Percentiles rank a stretch among this genome's conserved stretches.
phyloP scores from a whole-genome alignment of 2,888 invertebrate genomes.

The Subacronicta megacephala region DNA sequence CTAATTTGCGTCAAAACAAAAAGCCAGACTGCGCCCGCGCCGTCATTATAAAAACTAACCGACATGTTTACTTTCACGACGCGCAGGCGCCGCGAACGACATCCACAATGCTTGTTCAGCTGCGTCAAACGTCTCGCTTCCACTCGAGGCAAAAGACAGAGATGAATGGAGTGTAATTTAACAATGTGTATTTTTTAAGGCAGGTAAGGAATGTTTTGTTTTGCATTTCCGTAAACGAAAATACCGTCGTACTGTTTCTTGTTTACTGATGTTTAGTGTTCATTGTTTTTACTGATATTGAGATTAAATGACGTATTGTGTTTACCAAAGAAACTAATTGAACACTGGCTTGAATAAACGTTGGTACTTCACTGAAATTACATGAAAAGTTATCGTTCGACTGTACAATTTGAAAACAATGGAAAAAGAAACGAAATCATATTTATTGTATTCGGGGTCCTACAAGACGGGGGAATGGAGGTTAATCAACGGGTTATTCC shows the following conservation, averaged over 20 bases:
- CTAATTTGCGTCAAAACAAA: constrained; percentile 58
- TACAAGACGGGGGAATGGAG: no score
- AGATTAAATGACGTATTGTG: no score
- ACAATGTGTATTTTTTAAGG: constrained; percentile 25
- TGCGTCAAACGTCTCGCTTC: constrained; percentile 37
- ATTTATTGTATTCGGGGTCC: no score
- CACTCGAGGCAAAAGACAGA: constrained; percentile 10
- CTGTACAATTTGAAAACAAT: no score
- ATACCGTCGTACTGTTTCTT: constrained; percentile 6
- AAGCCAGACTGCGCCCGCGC: constrained; percentile 46
- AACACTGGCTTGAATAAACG: no score
- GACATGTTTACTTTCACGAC: constrained; percentile 59
- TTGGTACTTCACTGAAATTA: no score
- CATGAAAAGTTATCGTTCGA: no score
- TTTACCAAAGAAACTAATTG: no score
- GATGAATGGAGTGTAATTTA: constrained; percentile 18
- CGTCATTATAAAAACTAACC: constrained; percentile 49
- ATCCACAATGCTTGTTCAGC: constrained; percentile 56
- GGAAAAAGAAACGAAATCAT: no score
- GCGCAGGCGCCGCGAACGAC: constrained; percentile 36
- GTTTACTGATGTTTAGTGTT: background rate
- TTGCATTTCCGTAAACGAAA: constrained; percentile 48
- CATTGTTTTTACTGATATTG: background rate
- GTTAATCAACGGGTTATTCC: no score
- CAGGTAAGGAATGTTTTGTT: constrained; percentile 30